Percentiles rank a stretch among this genome's conserved stretches.
Evolutionary conservation across 2,113 vertebrate genomes (phyloP).

Genomic region (Brachypodius melanocephalos): DNA sequence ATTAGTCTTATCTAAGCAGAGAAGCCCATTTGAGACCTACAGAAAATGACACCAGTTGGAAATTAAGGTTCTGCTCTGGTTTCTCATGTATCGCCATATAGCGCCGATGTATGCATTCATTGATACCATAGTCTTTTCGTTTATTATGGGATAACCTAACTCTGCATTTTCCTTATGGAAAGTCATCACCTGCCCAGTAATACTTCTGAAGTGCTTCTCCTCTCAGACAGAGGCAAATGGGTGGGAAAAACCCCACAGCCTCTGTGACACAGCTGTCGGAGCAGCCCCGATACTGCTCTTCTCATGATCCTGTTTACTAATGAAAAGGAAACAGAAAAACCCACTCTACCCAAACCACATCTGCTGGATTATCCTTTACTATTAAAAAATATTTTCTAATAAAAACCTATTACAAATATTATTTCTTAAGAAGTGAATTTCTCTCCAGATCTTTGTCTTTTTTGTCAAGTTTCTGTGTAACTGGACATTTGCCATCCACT

Average conservation of each 20-base stretch:
- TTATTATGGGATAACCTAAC: constrained; percentile 5
- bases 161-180: not conserved
- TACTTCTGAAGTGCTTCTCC: not conserved
- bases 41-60: constrained; percentile 57
- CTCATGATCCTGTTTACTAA: not conserved
- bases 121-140: not conserved
- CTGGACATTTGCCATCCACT: not conserved
- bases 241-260: not conserved
- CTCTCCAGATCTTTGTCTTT: not conserved
- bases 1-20: constrained; percentile 74
- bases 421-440: not conserved
- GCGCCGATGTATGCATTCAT: not conserved
- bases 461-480: not conserved
- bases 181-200: constrained; percentile 25
- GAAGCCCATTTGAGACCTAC: constrained; percentile 62
- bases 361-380: not conserved
- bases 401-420: not conserved
- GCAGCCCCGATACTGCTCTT: not conserved
- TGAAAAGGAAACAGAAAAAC: not conserved
- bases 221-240: not conserved
- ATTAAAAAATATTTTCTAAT: not conserved
- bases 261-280: not conserved
- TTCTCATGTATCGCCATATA: not conserved
- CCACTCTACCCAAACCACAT: not conserved
- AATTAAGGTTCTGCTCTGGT: constrained; percentile 39